Conservation (phyloP, 2,888 invertebrate species). For the Trissoscelio sp. region DNA sequence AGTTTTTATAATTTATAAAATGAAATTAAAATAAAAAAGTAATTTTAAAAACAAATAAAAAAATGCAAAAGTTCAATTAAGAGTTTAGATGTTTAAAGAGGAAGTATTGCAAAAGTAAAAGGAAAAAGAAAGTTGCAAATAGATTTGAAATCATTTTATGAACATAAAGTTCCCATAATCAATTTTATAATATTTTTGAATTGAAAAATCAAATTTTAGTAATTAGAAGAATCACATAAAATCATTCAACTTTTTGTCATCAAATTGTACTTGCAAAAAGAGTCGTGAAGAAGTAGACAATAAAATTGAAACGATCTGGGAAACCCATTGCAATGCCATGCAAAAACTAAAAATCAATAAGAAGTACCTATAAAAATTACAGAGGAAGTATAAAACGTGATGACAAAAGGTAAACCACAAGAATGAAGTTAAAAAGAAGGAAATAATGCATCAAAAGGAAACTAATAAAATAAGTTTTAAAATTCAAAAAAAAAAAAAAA, state of each 20-base stretch:
- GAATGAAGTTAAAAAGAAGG: not conserved
- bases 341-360: not conserved
- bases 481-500: no score
- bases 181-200: no score
- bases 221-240: no score
- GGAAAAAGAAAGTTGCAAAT: constrained; percentile 1
- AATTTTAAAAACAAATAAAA: not conserved
- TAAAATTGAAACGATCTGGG: not conserved
- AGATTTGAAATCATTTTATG: not conserved
- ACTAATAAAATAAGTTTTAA: no score
- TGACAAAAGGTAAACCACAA: not conserved
- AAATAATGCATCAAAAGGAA: no score
- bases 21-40: not conserved
- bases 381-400: not conserved
- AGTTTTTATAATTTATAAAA: not conserved
- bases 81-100: not conserved
- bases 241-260: not conserved
- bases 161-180: no score
- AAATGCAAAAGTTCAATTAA: not conserved
- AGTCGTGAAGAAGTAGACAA: constrained; percentile 1
- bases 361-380: not conserved
- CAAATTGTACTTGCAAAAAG: not conserved
- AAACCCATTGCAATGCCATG: not conserved
- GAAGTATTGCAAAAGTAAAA: not conserved
- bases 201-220: no score